phyloP scores from a whole-genome alignment of 2,113 vertebrate genomes.

The Edolisoma coerulescens region DNA sequence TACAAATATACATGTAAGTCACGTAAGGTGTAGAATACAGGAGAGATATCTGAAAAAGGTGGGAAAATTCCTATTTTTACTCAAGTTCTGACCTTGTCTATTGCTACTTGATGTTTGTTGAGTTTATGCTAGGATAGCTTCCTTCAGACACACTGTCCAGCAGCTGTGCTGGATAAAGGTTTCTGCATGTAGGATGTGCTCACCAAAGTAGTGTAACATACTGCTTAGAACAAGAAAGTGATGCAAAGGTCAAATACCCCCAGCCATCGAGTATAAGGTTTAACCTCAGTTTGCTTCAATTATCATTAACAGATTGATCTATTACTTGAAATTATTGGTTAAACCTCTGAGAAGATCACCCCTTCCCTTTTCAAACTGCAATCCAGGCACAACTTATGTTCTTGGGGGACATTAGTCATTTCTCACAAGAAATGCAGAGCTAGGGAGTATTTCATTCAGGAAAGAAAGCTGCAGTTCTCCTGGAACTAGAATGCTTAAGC shows the following conservation, averaged over 20 bases:
- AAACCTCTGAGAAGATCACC: background rate
- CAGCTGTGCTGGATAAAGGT: background rate
- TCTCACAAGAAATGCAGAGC: background rate
- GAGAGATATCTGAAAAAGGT: background rate
- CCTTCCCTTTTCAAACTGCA: background rate
- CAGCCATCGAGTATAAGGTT: background rate
- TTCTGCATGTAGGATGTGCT: background rate
- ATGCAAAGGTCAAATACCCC: background rate
- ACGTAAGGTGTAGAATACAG: background rate
- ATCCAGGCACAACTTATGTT: background rate
- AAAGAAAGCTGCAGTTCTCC: background rate
- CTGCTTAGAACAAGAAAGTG: background rate
- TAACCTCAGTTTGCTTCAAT: background rate
- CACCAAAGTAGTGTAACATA: background rate
- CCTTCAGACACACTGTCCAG: background rate
- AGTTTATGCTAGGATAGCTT: background rate
- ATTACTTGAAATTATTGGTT: background rate
- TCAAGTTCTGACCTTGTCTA: background rate
- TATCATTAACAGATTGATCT: background rate
- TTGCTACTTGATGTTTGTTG: fast-evolving
- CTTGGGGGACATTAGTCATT: background rate
- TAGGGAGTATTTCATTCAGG: background rate
- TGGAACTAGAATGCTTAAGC: background rate
- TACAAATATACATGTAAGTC: background rate
- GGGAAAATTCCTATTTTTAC: background rate